Evolutionary conservation across 2,113 vertebrate species (phyloP).

Genomic region (Prochilodus magdalenae): DNA sequence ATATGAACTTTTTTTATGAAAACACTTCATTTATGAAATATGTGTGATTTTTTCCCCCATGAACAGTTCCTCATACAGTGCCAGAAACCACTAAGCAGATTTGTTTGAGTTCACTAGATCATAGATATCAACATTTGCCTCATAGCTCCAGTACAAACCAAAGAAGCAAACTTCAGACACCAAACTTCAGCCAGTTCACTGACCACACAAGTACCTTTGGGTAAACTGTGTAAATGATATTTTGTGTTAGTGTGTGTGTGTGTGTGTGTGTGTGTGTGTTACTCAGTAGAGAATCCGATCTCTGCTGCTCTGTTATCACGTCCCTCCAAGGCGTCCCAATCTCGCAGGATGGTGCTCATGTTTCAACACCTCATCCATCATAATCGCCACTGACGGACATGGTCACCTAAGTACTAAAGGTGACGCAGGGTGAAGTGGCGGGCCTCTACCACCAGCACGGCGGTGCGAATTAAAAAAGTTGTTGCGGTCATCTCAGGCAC

Average conservation of each 20-base stretch:
- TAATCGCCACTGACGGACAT: slow-evolving; percentile 64
- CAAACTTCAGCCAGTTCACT: too few relatives aligned
- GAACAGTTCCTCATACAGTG: neutral
- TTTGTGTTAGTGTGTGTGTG: neutral
- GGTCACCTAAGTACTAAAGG: slow-evolving; percentile 46
- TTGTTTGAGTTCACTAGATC: neutral
- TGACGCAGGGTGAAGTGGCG: slow-evolving; percentile 46
- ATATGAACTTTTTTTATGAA: too few relatives aligned
- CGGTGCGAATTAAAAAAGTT: slow-evolving; percentile 62
- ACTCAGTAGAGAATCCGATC: too few relatives aligned
- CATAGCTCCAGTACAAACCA: too few relatives aligned
- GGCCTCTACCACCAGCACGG: slow-evolving; percentile 41
- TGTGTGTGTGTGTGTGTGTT: too few relatives aligned
- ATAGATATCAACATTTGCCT: too few relatives aligned
- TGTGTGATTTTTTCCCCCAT: too few relatives aligned
- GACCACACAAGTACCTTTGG: too few relatives aligned
- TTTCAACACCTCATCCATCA: slow-evolving; percentile 45
- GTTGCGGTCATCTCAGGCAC: slow-evolving; percentile 39
- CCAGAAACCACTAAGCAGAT: neutral
- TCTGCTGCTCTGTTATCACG: slow-evolving; percentile 23
- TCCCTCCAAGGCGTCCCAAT: slow-evolving; percentile 6
- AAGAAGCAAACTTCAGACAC: too few relatives aligned
- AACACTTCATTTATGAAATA: too few relatives aligned
- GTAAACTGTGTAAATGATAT: too few relatives aligned
- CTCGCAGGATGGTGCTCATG: slow-evolving; percentile 26